Conservation (phyloP, 2,888 invertebrate species). For the Gordius sp. region DNA sequence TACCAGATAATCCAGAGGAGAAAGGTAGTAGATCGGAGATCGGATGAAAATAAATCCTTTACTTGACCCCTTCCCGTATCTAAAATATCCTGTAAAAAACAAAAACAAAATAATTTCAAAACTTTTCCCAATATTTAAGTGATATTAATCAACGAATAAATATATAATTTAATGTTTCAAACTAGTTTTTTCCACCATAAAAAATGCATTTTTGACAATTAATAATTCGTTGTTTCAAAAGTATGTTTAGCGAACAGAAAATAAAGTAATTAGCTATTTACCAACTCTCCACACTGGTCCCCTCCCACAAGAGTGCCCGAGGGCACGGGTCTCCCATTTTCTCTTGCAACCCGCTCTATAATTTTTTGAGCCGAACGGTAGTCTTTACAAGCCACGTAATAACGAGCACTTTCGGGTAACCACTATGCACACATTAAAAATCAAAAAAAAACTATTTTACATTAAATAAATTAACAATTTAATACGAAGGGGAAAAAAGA, state of each 20-base stretch:
- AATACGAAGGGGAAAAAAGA: not conserved
- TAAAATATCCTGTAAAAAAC: slow-evolving; percentile 19
- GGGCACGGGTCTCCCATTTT: slow-evolving; percentile 64
- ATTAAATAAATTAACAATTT: not conserved
- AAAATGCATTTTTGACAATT: no score
- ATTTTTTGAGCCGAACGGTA: slow-evolving; percentile 58
- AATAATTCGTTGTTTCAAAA: no score
- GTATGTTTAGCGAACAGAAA: no score
- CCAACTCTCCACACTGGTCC: slow-evolving; percentile 24
- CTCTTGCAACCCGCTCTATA: slow-evolving; percentile 53
- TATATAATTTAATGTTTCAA: no score
- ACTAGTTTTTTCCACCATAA: no score
- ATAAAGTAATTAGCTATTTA: no score
- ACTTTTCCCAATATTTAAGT: not conserved
- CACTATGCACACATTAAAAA: slow-evolving; percentile 39
- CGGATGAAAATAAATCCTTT: slow-evolving; percentile 38
- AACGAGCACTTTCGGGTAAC: slow-evolving; percentile 73
- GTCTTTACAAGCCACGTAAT: slow-evolving; percentile 56
- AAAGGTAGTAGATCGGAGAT: slow-evolving; percentile 52
- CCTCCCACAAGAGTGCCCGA: slow-evolving; percentile 55
- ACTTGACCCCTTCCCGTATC: slow-evolving; percentile 29
- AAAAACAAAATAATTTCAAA: no score
- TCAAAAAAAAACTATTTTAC: not conserved
- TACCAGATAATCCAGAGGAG: slow-evolving; percentile 78
- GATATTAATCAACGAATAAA: no score